Percentiles rank a stretch among this genome's conserved stretches.
Evolutionary conservation across 2,888 invertebrate genomes (phyloP).

Genomic region (Zygaena filipendulae): DNA sequence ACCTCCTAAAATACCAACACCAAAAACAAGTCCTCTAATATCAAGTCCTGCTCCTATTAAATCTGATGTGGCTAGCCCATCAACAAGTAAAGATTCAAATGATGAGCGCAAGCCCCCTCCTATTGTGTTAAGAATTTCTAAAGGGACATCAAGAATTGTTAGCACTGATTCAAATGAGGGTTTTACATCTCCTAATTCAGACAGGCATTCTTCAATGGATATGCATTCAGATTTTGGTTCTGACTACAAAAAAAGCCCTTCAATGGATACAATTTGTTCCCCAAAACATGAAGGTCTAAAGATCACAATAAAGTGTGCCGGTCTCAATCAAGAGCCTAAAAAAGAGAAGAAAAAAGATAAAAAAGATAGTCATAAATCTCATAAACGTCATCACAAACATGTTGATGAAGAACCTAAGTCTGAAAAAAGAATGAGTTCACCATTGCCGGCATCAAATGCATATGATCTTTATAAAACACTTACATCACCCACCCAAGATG

Average conservation of each 20-base stretch:
- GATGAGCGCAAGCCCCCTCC: slow-evolving; percentile 76
- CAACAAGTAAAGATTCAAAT: slow-evolving; percentile 54
- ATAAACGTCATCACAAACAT: slow-evolving; percentile 56
- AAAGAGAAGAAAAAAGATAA: slow-evolving; percentile 58
- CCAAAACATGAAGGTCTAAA: slow-evolving; percentile 63
- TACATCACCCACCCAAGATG: slow-evolving; percentile 52
- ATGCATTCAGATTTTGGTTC: slow-evolving; percentile 49
- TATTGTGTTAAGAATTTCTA: slow-evolving; percentile 88
- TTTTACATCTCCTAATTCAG: slow-evolving; percentile 63
- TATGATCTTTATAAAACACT: slow-evolving; percentile 63
- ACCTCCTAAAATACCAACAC: slow-evolving; percentile 38
- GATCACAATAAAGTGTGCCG: slow-evolving; percentile 61
- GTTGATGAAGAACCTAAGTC: slow-evolving; percentile 37
- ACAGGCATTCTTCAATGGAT: slow-evolving; percentile 59
- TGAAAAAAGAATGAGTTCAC: slow-evolving; percentile 51
- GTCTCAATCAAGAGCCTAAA: slow-evolving; percentile 44
- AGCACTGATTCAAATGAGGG: slow-evolving; percentile 74
- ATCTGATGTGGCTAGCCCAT: slow-evolving; percentile 50
- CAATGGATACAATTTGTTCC: slow-evolving; percentile 54
- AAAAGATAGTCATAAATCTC: slow-evolving; percentile 63
- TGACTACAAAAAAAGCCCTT: slow-evolving; percentile 52
- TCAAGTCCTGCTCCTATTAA: slow-evolving; percentile 46
- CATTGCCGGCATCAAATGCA: slow-evolving; percentile 56
- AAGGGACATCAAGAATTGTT: slow-evolving; percentile 74
- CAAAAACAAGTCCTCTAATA: slow-evolving; percentile 54